These are phyloP conservation scores for Aix galericulata DNA, from an alignment of 2,113 vertebrate species.

Conservation along the genomic window DNA sequence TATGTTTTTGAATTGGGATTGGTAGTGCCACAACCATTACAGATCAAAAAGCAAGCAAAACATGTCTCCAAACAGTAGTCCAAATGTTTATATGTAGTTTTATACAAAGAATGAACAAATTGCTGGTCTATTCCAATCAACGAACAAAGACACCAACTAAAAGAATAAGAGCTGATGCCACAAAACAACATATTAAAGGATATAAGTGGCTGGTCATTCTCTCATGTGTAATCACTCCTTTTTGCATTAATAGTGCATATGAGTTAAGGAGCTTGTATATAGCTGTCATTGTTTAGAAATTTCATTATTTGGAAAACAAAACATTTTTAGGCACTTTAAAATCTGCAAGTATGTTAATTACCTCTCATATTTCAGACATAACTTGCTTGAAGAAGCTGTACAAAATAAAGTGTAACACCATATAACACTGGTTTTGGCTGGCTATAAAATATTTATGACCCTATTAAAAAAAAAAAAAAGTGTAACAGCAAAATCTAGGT, in stretches of 20 bases:
- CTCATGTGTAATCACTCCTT: background rate
- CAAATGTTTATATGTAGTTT: background rate
- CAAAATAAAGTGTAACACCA: constrained; percentile 23
- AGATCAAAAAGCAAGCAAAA: background rate
- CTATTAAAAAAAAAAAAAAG: background rate
- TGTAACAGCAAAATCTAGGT: background rate
- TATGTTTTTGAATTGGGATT: background rate
- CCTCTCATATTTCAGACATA: background rate
- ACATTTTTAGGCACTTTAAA: constrained; percentile 2
- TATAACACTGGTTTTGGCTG: background rate
- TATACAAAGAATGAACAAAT: background rate
- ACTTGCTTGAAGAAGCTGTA: background rate
- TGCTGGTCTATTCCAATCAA: background rate
- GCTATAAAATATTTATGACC: background rate
- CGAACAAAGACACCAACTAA: background rate
- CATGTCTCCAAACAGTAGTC: background rate
- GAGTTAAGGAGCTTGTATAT: background rate
- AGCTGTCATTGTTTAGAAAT: background rate
- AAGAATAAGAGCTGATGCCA: background rate
- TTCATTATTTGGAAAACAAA: background rate
- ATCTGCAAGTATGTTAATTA: background rate
- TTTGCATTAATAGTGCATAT: background rate
- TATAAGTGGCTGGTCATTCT: background rate
- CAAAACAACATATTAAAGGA: background rate
- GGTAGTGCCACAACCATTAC: background rate